Conservation (phyloP, 2,797 vertebrate genomes). For the Rallus crepitans region DNA sequence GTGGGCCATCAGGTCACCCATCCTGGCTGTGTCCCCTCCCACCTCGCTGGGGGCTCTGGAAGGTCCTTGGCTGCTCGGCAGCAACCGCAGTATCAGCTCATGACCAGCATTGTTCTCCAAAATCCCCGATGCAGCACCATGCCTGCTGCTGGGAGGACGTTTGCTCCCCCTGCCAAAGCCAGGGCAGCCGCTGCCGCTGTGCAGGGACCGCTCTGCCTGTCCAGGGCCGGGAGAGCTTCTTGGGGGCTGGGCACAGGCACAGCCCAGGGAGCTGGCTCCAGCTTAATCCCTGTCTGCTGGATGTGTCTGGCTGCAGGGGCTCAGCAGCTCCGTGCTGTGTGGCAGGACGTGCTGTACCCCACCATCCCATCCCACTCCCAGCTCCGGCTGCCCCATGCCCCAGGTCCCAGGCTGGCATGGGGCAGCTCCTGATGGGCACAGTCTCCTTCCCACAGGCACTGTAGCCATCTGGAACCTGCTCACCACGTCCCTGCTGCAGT, state of each 20-base stretch:
- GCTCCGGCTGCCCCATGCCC: neutral
- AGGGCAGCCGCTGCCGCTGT: too few species aligned
- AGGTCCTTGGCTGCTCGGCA: too few species aligned
- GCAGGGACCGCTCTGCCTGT: neutral
- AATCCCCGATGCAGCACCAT: too few species aligned
- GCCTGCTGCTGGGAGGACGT: too few species aligned
- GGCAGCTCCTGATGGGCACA: too few species aligned
- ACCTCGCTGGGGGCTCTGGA: too few species aligned
- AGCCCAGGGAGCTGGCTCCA: neutral
- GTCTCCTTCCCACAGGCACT: conserved; percentile 76
- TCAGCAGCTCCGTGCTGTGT: neutral
- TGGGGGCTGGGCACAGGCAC: accelerated
- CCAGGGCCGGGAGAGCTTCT: neutral
- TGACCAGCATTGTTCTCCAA: too few species aligned
- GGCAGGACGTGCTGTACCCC: neutral
- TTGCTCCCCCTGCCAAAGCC: too few species aligned
- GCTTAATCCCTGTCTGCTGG: neutral
- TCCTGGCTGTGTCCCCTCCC: too few species aligned
- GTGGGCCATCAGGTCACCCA: too few species aligned
- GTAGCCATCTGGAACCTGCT: conserved; percentile 93
- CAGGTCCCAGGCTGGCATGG: accelerated
- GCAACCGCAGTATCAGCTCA: too few species aligned
- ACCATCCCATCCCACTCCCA: neutral
- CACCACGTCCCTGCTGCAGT: conserved; percentile 86
- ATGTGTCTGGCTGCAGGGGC: neutral